These are phyloP conservation scores for Atlantisia rogersi DNA, from an alignment of 2,113 vertebrate species.

Conservation along the genomic window DNA sequence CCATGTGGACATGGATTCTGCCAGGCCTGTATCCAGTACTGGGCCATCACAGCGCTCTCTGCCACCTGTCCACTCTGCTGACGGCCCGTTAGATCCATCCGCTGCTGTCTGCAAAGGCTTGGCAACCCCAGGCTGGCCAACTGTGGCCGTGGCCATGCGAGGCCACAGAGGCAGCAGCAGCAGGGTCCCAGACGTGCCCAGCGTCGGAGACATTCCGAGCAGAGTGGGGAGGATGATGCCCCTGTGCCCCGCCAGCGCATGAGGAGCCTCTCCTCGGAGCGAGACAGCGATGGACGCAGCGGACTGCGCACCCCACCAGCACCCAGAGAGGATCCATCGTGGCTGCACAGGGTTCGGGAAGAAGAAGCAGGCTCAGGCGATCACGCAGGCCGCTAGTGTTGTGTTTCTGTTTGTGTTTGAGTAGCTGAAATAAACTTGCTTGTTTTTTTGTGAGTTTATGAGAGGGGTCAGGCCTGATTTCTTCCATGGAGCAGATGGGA, in stretches of 20 bases:
- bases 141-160: accelerated
- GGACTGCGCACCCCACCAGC: accelerated
- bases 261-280: neutral
- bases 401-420: too few species aligned
- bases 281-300: accelerated
- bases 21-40: neutral
- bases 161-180: neutral
- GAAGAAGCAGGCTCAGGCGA: too few species aligned
- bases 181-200: too few species aligned
- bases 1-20: neutral
- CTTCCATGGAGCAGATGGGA: too few species aligned
- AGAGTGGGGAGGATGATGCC: neutral
- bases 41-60: neutral
- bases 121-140: neutral
- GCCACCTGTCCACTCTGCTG: neutral
- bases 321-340: neutral
- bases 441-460: too few species aligned
- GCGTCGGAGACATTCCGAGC: accelerated
- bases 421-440: too few species aligned
- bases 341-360: too few species aligned
- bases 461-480: too few species aligned
- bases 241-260: accelerated
- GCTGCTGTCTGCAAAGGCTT: too few species aligned
- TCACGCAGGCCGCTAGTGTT: too few species aligned
- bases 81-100: neutral